Percentiles rank a stretch among this genome's conserved stretches.
These are phyloP conservation scores for Ciconia nigra DNA, from an alignment of 2,797 vertebrate genomes.

Conservation along the genomic window DNA sequence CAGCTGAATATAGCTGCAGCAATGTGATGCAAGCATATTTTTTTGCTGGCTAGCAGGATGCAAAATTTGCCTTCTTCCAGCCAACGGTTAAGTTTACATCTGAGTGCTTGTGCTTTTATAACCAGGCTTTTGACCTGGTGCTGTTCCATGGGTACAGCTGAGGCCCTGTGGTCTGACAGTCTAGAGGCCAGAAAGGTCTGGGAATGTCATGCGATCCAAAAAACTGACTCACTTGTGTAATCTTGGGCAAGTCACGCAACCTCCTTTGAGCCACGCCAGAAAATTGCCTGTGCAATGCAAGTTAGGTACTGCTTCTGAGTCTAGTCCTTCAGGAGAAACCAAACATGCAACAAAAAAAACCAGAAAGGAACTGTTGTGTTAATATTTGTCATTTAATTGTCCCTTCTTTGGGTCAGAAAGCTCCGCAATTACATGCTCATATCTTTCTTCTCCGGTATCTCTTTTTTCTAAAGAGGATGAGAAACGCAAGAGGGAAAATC, in stretches of 20 bases:
- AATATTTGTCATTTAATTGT: neutral
- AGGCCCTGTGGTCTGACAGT: neutral
- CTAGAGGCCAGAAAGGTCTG: neutral
- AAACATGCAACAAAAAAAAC: neutral
- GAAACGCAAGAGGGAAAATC: constrained; percentile 84
- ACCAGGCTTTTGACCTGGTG: neutral
- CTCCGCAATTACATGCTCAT: neutral
- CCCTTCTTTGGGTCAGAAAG: neutral
- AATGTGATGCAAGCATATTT: neutral
- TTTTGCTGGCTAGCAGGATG: neutral
- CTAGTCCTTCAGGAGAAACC: neutral
- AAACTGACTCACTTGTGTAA: neutral
- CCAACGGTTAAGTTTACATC: neutral
- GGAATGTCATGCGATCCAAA: neutral
- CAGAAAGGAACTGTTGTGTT: fast-evolving
- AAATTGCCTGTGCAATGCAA: neutral
- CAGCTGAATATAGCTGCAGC: neutral
- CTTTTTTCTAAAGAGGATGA: constrained; percentile 80
- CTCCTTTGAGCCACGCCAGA: neutral
- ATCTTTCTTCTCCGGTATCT: neutral
- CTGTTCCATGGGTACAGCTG: neutral
- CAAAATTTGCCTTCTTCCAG: neutral
- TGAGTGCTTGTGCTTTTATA: neutral
- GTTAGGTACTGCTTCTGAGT: neutral
- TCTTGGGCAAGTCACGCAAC: neutral